phyloP scores from a whole-genome alignment of 2,113 vertebrate genomes.

The Scytalopus superciliaris region DNA sequence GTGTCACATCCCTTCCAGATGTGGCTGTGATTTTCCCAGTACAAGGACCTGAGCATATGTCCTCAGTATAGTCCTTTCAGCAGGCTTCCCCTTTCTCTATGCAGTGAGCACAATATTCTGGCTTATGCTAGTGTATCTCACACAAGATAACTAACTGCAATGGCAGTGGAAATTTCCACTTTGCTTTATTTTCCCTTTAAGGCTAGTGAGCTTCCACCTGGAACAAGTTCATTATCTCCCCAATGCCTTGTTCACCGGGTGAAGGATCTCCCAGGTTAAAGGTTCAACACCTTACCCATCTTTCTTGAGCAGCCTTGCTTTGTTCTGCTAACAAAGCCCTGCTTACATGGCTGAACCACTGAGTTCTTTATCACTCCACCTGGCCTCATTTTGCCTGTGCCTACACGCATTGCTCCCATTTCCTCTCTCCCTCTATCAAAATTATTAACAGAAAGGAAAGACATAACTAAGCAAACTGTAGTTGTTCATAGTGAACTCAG shows the following conservation, averaged over 20 bases:
- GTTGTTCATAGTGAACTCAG: background rate
- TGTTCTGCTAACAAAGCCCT: background rate
- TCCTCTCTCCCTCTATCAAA: background rate
- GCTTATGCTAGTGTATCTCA: background rate
- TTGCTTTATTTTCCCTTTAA: background rate
- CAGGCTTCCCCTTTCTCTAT: background rate
- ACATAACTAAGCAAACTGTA: background rate
- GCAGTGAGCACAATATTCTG: background rate
- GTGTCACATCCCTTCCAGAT: background rate
- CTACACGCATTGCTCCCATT: conserved; percentile 16
- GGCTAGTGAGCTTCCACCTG: background rate
- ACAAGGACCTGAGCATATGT: background rate
- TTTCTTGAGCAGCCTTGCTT: background rate
- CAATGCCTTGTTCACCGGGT: background rate
- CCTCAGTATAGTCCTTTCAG: background rate
- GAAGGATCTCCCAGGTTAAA: conserved; percentile 32
- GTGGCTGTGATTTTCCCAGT: background rate
- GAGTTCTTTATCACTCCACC: background rate
- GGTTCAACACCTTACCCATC: background rate
- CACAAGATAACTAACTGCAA: background rate
- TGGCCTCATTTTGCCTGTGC: conserved; percentile 10
- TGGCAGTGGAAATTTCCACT: background rate
- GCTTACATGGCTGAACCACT: background rate
- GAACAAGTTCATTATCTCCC: conserved; percentile 1
- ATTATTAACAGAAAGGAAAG: conserved; percentile 30